Evolutionary conservation across 2,888 invertebrate genomes (phyloP).

Genomic region (Blastobasis adustella): DNA sequence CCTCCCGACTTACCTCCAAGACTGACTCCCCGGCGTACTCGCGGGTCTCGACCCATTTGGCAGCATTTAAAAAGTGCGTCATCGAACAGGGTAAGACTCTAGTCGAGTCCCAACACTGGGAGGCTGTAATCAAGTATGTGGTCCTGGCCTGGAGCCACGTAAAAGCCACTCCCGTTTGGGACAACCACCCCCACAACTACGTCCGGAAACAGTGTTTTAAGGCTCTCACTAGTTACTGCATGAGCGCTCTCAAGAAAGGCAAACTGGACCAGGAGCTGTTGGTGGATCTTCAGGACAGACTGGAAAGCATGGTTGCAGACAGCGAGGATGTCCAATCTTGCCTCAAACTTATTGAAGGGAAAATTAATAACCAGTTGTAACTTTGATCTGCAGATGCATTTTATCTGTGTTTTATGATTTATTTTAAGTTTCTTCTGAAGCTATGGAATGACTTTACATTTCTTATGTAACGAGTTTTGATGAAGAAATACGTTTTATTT

Average conservation of each 20-base stretch:
- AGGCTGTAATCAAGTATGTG: constrained; percentile 81
- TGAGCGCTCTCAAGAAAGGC: constrained; percentile 76
- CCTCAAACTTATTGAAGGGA: constrained; percentile 52
- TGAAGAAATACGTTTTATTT: background rate
- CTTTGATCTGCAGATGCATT: background rate
- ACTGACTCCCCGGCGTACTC: constrained; percentile 83
- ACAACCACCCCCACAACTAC: constrained; percentile 81
- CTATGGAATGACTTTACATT: background rate
- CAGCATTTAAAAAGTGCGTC: constrained; percentile 78
- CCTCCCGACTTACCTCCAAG: constrained; percentile 80
- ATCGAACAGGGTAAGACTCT: constrained; percentile 79
- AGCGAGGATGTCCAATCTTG: constrained; percentile 71
- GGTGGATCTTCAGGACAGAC: constrained; percentile 49
- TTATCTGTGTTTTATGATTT: background rate
- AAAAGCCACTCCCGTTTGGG: constrained; percentile 83
- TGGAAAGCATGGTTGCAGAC: constrained; percentile 57
- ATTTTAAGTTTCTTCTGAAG: background rate
- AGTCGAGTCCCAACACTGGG: constrained; percentile 84
- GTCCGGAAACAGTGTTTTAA: constrained; percentile 82
- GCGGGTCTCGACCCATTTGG: constrained; percentile 79
- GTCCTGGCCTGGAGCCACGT: constrained; percentile 83
- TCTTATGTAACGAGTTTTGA: background rate
- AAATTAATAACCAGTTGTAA: background rate
- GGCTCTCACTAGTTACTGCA: constrained; percentile 76
- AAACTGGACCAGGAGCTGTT: constrained; percentile 48